These are phyloP conservation scores for Gandaritis pyraliata DNA, from an alignment of 2,888 invertebrate species.

Conservation along the genomic window DNA sequence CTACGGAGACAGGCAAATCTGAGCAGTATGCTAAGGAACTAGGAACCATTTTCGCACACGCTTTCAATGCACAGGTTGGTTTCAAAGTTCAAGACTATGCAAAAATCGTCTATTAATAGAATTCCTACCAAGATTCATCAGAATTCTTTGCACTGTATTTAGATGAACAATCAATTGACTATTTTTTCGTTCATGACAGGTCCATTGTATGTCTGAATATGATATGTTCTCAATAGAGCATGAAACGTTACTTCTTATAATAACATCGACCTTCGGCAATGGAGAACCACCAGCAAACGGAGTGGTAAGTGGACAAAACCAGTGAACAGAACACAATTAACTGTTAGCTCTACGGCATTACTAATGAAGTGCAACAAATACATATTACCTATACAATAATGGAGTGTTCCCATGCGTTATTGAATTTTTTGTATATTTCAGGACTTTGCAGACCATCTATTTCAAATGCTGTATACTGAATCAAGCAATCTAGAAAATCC, in stretches of 20 bases:
- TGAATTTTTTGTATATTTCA: constrained; percentile 41
- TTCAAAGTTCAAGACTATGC: constrained; percentile 32
- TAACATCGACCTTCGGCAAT: constrained; percentile 98
- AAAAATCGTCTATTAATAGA: constrained; percentile 11
- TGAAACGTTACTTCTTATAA: constrained; percentile 94
- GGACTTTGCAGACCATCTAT: constrained; percentile 74
- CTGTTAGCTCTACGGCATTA: too few species aligned
- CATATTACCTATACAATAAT: too few species aligned
- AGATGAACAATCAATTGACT: background rate
- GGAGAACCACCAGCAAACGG: constrained; percentile 99
- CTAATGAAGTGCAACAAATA: too few species aligned
- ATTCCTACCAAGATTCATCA: background rate
- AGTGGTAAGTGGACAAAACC: constrained; percentile 85
- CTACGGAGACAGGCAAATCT: constrained; percentile 97
- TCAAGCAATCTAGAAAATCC: constrained; percentile 60
- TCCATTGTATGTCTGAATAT: constrained; percentile 96
- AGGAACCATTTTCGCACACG: constrained; percentile 94
- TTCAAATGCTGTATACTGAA: constrained; percentile 69
- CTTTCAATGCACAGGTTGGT: constrained; percentile 95
- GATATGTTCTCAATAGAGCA: constrained; percentile 97
- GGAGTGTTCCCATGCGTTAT: background rate
- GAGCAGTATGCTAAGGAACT: constrained; percentile 96
- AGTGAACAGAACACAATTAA: too few species aligned
- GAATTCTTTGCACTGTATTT: background rate
- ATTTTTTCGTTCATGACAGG: constrained; percentile 75